phyloP scores from a whole-genome alignment of 1,140 invertebrate species.

The Papilio dardanus region DNA sequence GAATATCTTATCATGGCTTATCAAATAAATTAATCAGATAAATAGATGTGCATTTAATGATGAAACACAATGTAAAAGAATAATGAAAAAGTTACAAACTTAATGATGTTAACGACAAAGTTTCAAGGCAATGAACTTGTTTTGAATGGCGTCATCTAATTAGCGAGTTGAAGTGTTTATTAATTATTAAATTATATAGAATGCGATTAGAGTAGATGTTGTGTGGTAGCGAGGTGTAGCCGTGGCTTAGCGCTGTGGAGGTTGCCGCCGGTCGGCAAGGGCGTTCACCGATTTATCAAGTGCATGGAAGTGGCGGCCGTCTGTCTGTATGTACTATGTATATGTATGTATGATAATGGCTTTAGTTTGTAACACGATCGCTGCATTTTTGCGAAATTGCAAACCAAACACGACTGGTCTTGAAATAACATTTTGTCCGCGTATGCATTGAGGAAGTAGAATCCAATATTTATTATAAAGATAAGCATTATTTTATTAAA shows the following conservation, averaged over 20 bases:
- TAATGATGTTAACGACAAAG: not conserved
- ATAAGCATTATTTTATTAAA: not conserved
- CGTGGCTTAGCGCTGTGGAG: conserved; percentile 2
- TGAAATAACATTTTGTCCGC: not conserved
- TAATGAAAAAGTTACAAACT: not conserved
- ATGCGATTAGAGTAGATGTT: not conserved
- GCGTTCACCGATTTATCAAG: conserved; percentile 38
- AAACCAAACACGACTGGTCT: not conserved
- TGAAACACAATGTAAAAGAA: not conserved
- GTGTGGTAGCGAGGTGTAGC: not conserved
- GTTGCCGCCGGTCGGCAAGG: conserved; percentile 27
- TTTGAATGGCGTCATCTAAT: conserved; percentile 10
- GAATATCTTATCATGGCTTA: conserved; percentile 4
- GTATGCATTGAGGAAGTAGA: not conserved
- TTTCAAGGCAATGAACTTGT: conserved; percentile 14
- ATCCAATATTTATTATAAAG: not conserved
- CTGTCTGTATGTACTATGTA: not conserved
- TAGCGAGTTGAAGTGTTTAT: not conserved
- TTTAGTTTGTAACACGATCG: conserved; percentile 2
- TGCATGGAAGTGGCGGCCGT: conserved; percentile 18
- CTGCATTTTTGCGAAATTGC: not conserved
- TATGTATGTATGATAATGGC: not conserved
- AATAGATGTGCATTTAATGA: not conserved
- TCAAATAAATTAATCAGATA: not conserved
- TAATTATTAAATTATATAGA: conserved; percentile 2